These are phyloP conservation scores for Capitella teleta DNA, from an alignment of 1,140 invertebrate species.

Conservation along the genomic window DNA sequence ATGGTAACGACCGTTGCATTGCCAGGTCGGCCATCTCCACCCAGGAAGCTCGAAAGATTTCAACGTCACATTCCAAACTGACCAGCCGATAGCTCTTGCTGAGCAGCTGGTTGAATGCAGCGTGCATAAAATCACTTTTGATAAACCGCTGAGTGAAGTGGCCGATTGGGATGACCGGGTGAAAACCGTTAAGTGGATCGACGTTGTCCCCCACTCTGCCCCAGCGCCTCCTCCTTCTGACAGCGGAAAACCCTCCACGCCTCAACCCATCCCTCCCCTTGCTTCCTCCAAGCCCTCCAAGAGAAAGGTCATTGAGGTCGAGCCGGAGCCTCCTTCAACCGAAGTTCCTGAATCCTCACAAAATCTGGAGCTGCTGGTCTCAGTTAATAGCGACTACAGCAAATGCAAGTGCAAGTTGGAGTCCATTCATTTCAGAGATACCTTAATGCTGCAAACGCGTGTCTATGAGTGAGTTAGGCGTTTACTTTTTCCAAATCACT, in stretches of 20 bases:
- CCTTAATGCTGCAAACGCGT: constrained; percentile 41
- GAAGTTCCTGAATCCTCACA: constrained; percentile 26
- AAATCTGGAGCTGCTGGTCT: constrained; percentile 32
- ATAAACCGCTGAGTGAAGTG: constrained; percentile 31
- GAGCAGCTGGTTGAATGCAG: constrained; percentile 27
- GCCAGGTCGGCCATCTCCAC: constrained; percentile 30
- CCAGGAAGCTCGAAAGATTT: constrained; percentile 32
- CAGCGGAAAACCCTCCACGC: constrained; percentile 1
- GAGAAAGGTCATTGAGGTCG: constrained; percentile 38
- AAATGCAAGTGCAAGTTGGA: constrained; percentile 33
- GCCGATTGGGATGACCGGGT: constrained; percentile 41
- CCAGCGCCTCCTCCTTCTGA: background rate
- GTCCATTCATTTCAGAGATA: constrained; percentile 35
- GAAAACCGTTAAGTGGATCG: constrained; percentile 37
- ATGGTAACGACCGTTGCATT: background rate
- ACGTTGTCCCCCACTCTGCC: constrained; percentile 13
- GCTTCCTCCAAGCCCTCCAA: no score
- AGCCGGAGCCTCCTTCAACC: constrained; percentile 32
- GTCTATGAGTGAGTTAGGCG: constrained; percentile 32
- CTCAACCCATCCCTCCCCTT: no score
- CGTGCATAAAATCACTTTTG: constrained; percentile 36
- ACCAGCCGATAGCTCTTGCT: constrained; percentile 21
- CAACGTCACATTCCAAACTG: constrained; percentile 34
- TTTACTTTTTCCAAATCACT: background rate
- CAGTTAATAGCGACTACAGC: constrained; percentile 32